phyloP scores from a whole-genome alignment of 2,113 vertebrate species.

The Gavialis gangeticus region DNA sequence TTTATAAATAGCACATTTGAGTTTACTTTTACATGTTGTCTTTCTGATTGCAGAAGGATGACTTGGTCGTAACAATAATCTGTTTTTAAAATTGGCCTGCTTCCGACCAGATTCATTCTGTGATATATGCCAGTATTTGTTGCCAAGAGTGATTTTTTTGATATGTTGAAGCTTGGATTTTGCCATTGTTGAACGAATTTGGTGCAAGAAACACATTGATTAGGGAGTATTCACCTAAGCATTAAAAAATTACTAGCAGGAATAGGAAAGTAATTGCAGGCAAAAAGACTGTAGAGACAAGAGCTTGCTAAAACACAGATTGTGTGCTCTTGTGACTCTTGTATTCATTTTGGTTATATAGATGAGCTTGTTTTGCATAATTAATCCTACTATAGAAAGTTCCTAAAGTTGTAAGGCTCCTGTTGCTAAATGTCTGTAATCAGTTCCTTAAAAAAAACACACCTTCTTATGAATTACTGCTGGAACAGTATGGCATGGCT shows the following conservation, averaged over 20 bases:
- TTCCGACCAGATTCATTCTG: not conserved
- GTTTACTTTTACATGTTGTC: not conserved
- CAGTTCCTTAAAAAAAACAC: not conserved
- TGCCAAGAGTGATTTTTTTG: not conserved
- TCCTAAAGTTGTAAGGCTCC: not conserved
- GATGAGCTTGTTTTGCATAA: not conserved
- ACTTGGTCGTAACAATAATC: not conserved
- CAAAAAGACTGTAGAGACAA: not conserved
- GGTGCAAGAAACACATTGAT: not conserved
- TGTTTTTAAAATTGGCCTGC: not conserved
- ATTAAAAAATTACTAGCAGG: not conserved
- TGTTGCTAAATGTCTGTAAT: not conserved
- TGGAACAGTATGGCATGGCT: not conserved
- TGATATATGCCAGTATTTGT: accelerated
- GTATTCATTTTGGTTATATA: not conserved
- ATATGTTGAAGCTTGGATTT: not conserved
- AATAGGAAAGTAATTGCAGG: not conserved
- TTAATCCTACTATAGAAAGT: not conserved
- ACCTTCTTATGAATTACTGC: not conserved
- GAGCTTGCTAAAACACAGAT: not conserved
- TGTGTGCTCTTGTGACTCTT: not conserved
- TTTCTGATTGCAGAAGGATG: not conserved
- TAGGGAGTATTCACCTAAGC: not conserved
- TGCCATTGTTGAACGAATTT: not conserved
- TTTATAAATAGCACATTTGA: not conserved